phyloP scores from a whole-genome alignment of 2,888 invertebrate species.

The Gnatocerus cornutus region DNA sequence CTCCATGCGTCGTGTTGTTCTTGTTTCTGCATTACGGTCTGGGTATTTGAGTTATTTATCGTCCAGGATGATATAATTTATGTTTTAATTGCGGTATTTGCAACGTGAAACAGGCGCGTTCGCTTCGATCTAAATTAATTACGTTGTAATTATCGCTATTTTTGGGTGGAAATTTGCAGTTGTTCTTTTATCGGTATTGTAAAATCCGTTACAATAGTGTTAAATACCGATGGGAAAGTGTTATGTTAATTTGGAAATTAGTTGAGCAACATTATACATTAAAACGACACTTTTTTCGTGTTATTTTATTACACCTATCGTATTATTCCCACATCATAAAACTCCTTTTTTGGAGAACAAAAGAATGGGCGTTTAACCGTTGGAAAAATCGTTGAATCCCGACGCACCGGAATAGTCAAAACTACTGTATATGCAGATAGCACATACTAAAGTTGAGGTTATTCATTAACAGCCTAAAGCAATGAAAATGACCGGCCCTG shows the following conservation, averaged over 20 bases:
- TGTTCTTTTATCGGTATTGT: background rate
- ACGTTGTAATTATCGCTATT: slow-evolving; percentile 1
- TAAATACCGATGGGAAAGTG: slow-evolving; percentile 11
- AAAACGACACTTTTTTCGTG: background rate
- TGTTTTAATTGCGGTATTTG: slow-evolving; percentile 30
- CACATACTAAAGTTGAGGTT: no score
- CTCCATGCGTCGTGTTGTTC: slow-evolving; percentile 50
- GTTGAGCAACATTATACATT: slow-evolving; percentile 5
- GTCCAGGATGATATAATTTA: slow-evolving; percentile 30
- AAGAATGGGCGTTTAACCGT: no score
- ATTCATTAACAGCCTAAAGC: no score
- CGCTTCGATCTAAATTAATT: slow-evolving; percentile 22
- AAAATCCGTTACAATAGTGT: background rate
- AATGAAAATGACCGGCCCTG: no score
- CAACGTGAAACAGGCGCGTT: background rate
- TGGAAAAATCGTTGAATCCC: no score
- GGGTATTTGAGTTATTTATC: slow-evolving; percentile 43
- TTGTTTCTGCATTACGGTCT: slow-evolving; percentile 49
- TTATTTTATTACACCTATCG: background rate
- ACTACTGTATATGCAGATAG: no score
- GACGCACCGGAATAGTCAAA: no score
- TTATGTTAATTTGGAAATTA: slow-evolving; percentile 11
- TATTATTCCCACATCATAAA: background rate
- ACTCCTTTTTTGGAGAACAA: background rate
- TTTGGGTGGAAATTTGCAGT: slow-evolving; percentile 4